Percentiles rank a stretch among this genome's conserved stretches.
Evolutionary conservation across 2,888 invertebrate genomes (phyloP).

Genomic region (Zaprionus bogoriensis): DNA sequence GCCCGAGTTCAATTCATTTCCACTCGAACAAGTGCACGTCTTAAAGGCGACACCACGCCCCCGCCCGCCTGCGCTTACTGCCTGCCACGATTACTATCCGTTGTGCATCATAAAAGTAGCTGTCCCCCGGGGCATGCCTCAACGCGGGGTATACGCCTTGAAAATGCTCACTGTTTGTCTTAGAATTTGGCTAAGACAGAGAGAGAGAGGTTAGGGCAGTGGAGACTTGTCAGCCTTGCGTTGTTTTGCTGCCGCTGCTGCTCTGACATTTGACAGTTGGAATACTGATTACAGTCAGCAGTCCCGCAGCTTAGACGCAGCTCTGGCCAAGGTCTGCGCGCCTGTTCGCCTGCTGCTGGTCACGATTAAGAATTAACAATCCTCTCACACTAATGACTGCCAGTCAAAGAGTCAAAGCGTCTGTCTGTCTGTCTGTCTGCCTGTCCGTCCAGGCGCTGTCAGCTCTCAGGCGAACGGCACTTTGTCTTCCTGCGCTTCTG

Average conservation of each 20-base stretch:
- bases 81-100: neutral
- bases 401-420: conserved; percentile 9
- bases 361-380: conserved; percentile 46
- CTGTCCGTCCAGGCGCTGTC: conserved; percentile 42
- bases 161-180: conserved; percentile 63
- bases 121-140: conserved; percentile 43
- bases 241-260: conserved; percentile 59
- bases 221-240: conserved; percentile 33
- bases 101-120: conserved; percentile 63
- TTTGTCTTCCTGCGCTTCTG: conserved; percentile 66
- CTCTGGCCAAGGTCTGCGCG: neutral
- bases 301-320: conserved; percentile 33
- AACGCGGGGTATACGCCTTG: conserved; percentile 64
- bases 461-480: conserved; percentile 56
- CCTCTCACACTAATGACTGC: conserved; percentile 65
- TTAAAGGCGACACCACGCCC: conserved; percentile 46
- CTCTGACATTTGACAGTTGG: conserved; percentile 66
- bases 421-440: neutral
- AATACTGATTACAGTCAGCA: conserved; percentile 72
- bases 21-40: conserved; percentile 80
- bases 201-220: neutral
- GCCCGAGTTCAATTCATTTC: conserved; percentile 80
- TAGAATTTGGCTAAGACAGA: conserved; percentile 56
- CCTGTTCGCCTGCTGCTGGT: neutral
- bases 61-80: neutral